Evolutionary conservation across 2,113 vertebrate species (phyloP).

Genomic region (Sorex fumeus): DNA sequence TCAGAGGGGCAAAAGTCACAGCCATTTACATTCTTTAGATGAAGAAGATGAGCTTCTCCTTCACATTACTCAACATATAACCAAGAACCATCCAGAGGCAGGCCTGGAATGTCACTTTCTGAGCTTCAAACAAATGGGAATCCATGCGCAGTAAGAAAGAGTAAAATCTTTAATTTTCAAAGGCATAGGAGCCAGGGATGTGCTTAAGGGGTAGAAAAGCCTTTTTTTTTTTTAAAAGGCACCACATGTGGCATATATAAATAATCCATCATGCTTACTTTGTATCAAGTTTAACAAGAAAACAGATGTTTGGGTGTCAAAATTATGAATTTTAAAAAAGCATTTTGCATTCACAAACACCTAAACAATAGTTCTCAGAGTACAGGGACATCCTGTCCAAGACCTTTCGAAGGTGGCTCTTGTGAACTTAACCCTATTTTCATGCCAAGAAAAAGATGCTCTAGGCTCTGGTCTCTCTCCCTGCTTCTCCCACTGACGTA

Average conservation of each 20-base stretch:
- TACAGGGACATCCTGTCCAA: not conserved
- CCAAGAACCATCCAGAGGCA: not conserved
- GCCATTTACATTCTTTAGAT: not conserved
- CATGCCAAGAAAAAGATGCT: not conserved
- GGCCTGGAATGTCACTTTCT: constrained; percentile 11
- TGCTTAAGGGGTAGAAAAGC: no score
- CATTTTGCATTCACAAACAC: no score
- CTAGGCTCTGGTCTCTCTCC: not conserved
- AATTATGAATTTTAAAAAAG: no score
- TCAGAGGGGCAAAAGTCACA: constrained; percentile 46
- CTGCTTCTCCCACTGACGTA: not conserved
- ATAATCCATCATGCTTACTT: no score
- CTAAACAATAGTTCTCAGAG: no score
- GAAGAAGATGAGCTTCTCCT: not conserved
- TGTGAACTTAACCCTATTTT: not conserved
- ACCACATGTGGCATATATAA: no score
- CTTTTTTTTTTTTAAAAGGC: no score
- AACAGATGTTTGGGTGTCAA: no score
- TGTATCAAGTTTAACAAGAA: no score
- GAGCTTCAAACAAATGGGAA: constrained; percentile 11
- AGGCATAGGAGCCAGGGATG: not conserved
- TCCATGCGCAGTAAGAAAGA: not conserved
- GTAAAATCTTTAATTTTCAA: constrained; percentile 34
- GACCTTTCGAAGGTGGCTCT: not conserved
- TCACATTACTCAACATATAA: constrained; percentile 19